Base-by-base conservation (phyloP, 1,140 invertebrate species). In the Branchinecta lindahli region DNA sequence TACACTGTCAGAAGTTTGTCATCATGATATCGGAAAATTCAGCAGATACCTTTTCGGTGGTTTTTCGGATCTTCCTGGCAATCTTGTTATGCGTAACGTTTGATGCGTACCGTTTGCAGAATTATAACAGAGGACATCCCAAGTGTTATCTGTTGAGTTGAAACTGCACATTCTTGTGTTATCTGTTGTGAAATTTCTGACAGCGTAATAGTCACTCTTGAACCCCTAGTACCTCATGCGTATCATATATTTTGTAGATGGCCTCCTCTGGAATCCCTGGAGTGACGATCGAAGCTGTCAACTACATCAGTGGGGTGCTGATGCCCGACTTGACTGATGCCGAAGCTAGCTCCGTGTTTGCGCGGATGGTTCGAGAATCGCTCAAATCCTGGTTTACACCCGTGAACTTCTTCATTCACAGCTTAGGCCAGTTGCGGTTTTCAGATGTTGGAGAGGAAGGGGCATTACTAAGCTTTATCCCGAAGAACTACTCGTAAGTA, bases 401-500 rank as follows among this genome's bases (percentile, higher is more conserved):
- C 72, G 91, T 98, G 73, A 98, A 98, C 81, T 98, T 98, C 80
- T 98, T 98, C 79, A 81, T 98, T 44, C 96, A 98, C 79, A 98
- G 96, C 79, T 80, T 99, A 73, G 94, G 93, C 4, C 96, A 99
- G 78, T 80, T 96, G 70, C 84, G 93, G 72, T 96, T 95, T 73
- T 88, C 88, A 46, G 88, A 87, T 4, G 91, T 93, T 70, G 88
- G 92, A 74, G 85, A 84, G 71, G 90, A 87, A 72, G 90, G 87
- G 12, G 86, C 91, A 74, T 79, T 95, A 10, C 81, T 98, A 0
- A 94, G 92, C 0, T 98, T 98, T 80, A 91, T 96, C 77, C 92
- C 94, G 0, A 87, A 92, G 74, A 89, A 88, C 68, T 97, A 94
- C 78, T 94, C 88, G 93, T 96, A 77, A 86, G 86, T 83, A 71